Percentiles rank a stretch among this genome's conserved stretches.
Conservation (phyloP, 2,888 invertebrate species). For the Dysmachus trigonus region DNA sequence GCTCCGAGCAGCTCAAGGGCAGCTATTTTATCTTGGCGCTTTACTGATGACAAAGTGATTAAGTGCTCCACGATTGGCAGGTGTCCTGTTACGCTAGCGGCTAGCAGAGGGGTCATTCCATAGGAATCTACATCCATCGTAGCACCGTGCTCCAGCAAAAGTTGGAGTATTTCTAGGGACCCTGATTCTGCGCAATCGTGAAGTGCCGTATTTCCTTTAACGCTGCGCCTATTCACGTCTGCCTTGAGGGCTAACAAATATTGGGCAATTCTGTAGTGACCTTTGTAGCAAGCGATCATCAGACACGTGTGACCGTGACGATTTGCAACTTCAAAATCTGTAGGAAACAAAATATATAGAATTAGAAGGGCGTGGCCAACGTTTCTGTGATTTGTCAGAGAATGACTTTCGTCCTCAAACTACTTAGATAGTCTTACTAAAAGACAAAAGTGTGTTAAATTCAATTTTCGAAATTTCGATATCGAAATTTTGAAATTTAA, state of each 20-base stretch:
- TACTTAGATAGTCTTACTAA: no score
- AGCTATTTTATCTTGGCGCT: slow-evolving; percentile 82
- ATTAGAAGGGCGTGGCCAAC: no score
- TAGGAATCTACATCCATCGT: slow-evolving; percentile 94
- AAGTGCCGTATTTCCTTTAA: slow-evolving; percentile 91
- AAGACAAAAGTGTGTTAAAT: neutral
- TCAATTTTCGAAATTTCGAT: neutral
- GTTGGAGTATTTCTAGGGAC: slow-evolving; percentile 88
- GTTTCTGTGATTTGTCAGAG: no score
- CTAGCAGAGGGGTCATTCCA: slow-evolving; percentile 95
- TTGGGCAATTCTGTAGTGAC: slow-evolving; percentile 89
- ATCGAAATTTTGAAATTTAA: neutral
- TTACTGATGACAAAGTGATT: slow-evolving; percentile 78
- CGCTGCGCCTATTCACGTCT: slow-evolving; percentile 91
- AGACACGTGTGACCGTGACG: slow-evolving; percentile 95
- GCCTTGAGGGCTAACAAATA: slow-evolving; percentile 87
- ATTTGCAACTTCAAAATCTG: slow-evolving; percentile 95
- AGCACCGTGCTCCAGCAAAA: slow-evolving; percentile 87
- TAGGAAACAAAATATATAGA: slow-evolving; percentile 52
- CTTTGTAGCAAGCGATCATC: slow-evolving; percentile 98
- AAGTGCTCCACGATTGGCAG: slow-evolving; percentile 93
- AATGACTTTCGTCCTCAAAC: no score
- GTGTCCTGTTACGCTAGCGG: slow-evolving; percentile 93
- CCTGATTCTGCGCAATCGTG: slow-evolving; percentile 98
- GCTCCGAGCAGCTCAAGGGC: slow-evolving; percentile 92